phyloP scores from a whole-genome alignment of 2,888 invertebrate genomes.

The Terebella lapidaria region DNA sequence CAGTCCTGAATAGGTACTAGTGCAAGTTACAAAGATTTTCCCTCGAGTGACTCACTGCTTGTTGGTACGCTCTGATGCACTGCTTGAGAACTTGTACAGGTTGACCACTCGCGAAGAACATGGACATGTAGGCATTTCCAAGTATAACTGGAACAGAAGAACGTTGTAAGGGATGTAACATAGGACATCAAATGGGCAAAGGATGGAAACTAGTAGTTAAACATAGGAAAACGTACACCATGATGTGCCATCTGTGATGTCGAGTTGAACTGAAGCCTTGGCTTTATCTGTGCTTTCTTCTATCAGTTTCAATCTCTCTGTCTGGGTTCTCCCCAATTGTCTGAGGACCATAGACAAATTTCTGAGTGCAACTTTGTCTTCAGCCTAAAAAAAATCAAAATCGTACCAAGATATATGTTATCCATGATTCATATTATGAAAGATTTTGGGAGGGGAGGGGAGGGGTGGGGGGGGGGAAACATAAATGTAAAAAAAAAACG shows the following conservation, averaged over 20 bases:
- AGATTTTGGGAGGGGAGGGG: too few species aligned
- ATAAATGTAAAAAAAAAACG: too few species aligned
- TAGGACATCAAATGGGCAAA: background rate
- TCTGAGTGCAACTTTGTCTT: conserved; percentile 71
- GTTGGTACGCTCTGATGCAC: conserved; percentile 74
- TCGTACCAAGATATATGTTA: background rate
- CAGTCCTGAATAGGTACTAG: too few species aligned
- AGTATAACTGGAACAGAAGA: conserved; percentile 58
- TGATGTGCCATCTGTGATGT: conserved; percentile 73
- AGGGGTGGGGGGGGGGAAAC: too few species aligned
- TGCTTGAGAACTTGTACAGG: conserved; percentile 67
- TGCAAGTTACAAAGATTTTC: too few species aligned
- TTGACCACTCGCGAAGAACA: conserved; percentile 72
- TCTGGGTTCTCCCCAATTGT: conserved; percentile 58
- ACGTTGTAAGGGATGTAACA: background rate
- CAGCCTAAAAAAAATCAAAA: conserved; percentile 56
- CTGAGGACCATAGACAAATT: conserved; percentile 77
- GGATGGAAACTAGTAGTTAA: too few species aligned
- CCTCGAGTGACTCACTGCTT: too few species aligned
- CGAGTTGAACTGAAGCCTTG: conserved; percentile 74
- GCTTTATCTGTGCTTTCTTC: conserved; percentile 72
- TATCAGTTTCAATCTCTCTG: conserved; percentile 60
- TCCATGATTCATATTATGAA: too few species aligned
- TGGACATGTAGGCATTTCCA: conserved; percentile 78
- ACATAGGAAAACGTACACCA: too few species aligned